These are phyloP conservation scores for Schizaphis graminum DNA, from an alignment of 2,888 invertebrate genomes.

Conservation along the genomic window DNA sequence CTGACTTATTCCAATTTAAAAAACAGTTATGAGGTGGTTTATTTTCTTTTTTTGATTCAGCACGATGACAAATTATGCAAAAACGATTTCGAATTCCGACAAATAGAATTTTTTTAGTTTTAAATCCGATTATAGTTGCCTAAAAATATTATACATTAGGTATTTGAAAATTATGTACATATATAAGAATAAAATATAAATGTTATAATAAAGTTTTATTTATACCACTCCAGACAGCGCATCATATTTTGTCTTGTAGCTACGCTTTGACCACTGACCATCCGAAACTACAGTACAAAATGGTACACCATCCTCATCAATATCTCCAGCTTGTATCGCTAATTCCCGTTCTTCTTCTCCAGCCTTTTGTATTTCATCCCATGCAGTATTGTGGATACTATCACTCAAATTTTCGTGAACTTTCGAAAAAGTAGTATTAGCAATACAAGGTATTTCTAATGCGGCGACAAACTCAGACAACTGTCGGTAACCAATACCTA, in stretches of 20 bases:
- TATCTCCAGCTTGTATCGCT: constrained; percentile 3
- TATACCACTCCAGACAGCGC: constrained; percentile 11
- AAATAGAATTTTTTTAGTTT: too few species aligned
- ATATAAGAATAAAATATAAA: too few species aligned
- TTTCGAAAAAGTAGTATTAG: background rate
- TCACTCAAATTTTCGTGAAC: background rate
- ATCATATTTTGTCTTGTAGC: constrained; percentile 19
- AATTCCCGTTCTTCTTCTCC: background rate
- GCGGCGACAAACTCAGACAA: background rate
- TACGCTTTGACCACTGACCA: background rate
- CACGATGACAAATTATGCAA: background rate
- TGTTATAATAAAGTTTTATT: background rate
- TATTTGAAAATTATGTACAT: too few species aligned
- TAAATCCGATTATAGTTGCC: too few species aligned
- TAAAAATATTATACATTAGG: too few species aligned
- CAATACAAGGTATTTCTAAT: background rate
- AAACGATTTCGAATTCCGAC: background rate
- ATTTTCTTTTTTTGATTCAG: too few species aligned
- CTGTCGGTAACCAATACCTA: too few species aligned
- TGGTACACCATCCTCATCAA: constrained; percentile 8
- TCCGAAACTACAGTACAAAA: constrained; percentile 9
- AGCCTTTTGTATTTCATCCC: too few species aligned
- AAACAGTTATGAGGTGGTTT: too few species aligned
- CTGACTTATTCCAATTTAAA: too few species aligned
- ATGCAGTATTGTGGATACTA: background rate